These are phyloP conservation scores for Cinclus cinclus DNA, from an alignment of 2,113 vertebrate species.

Conservation along the genomic window DNA sequence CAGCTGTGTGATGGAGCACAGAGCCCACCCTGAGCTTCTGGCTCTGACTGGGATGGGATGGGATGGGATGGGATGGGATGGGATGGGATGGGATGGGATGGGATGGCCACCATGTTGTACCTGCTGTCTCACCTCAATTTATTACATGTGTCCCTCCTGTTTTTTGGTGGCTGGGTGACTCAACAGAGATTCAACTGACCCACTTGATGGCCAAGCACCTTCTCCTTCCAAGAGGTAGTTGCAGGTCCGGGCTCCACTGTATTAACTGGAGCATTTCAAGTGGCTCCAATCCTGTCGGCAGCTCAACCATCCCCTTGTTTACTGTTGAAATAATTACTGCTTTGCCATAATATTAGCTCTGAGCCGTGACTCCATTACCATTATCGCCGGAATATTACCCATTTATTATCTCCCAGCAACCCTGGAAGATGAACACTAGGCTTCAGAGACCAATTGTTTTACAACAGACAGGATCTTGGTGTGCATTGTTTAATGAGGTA, in stretches of 20 bases:
- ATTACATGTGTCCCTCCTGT: fast-evolving
- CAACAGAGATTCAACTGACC: background rate
- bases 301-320: slow-evolving; percentile 82
- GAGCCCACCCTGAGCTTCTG: background rate
- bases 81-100: background rate
- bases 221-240: background rate
- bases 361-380: slow-evolving; percentile 82
- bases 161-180: fast-evolving
- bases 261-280: slow-evolving; percentile 68
- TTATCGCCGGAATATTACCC: slow-evolving; percentile 81
- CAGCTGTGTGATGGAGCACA: background rate
- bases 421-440: slow-evolving; percentile 82
- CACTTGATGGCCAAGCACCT: background rate
- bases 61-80: background rate
- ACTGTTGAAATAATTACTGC: slow-evolving; percentile 84
- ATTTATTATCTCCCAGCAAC: slow-evolving; percentile 83
- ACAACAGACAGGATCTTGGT: slow-evolving; percentile 78
- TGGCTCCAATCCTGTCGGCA: slow-evolving; percentile 68
- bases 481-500: slow-evolving; percentile 81
- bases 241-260: background rate
- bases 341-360: slow-evolving; percentile 86
- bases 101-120: fast-evolving
- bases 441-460: slow-evolving; percentile 82
- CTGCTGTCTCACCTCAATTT: background rate
- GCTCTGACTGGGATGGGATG: background rate